phyloP scores from a whole-genome alignment of 2,113 vertebrate genomes.

The Otolemur garnettii region DNA sequence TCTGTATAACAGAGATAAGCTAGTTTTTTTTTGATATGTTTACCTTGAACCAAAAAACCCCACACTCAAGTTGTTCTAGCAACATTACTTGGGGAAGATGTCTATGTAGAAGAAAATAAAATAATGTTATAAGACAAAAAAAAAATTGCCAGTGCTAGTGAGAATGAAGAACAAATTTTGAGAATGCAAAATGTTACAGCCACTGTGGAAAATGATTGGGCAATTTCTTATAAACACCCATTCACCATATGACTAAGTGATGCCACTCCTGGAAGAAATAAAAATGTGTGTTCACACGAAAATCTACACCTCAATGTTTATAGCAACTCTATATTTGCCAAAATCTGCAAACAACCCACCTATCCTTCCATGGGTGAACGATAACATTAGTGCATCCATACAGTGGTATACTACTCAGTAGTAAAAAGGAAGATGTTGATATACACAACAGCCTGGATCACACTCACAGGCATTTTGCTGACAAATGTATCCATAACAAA shows the following conservation, averaged over 20 bases:
- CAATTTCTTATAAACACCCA: background rate
- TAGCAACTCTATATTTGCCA: background rate
- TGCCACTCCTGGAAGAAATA: background rate
- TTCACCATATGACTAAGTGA: background rate
- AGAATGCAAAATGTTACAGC: background rate
- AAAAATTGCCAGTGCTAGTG: background rate
- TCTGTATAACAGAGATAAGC: slow-evolving; percentile 45
- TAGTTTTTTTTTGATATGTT: slow-evolving; percentile 26
- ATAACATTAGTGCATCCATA: background rate
- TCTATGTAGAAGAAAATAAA: slow-evolving; percentile 81
- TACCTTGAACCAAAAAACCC: background rate
- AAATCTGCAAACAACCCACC: background rate
- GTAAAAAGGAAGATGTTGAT: background rate
- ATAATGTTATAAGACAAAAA: background rate
- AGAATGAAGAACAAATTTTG: background rate
- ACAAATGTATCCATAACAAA: no score
- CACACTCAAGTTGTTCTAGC: slow-evolving; percentile 41
- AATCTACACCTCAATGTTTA: background rate
- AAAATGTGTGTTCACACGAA: background rate
- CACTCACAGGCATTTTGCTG: no score
- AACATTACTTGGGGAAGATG: slow-evolving; percentile 47
- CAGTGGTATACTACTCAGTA: background rate
- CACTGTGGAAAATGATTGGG: background rate
- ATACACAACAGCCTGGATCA: no score
- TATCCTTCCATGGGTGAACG: background rate